Evolutionary conservation across 2,797 vertebrate species (phyloP), one percentile per base, ranked within the genome.

Genomic region (Channallabes apus): DNA sequence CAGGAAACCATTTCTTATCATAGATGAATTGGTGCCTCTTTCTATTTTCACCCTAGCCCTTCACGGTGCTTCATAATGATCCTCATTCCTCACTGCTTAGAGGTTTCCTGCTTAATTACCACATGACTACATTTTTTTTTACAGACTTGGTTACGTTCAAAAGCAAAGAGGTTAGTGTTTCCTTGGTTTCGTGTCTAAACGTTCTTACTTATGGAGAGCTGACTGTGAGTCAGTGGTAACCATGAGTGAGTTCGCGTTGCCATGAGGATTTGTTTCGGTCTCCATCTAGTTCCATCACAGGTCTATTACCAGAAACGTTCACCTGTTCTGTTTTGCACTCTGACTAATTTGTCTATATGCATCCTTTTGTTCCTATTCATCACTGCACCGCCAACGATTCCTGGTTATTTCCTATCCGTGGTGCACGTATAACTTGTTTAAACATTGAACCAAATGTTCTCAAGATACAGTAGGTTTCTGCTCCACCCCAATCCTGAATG

Each of bases 1-100:
- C 27, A 77, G 72, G 84, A 82, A 84, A 82, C 82, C 86, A 87
- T 87, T 87, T 84, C 86, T 84, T 87, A 69, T 84, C 83, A 18
- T 67, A 84, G 86, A 84, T 64, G 64, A 84, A 87, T 87, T 71
- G 71, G 80, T 87, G 38, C 56, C 64, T 62, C 61, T 71, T 82
- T 84, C 82, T 84, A 87, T 87, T 87, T 84, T 87, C 82, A 84
- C 82, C 71, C 51, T 14, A 58, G 78, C 86, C 78, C 56, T 82
- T 84, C 78, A 67, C 8, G 27, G 78, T 41, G 82, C 35, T 84
- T 78, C 27, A 71, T 82, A 84, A 87, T 77, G 86, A 84, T 82
- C 82, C 78, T 87, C 86, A 87, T 87, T 35, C 38, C 64, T 87
- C 82, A 87, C 62, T 87, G 64, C 71, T 84, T 71, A 24, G 18